Percentiles rank a stretch among this genome's conserved stretches.
phyloP scores from a whole-genome alignment of 2,888 invertebrate genomes.

The Drosophila nigritarsus region DNA sequence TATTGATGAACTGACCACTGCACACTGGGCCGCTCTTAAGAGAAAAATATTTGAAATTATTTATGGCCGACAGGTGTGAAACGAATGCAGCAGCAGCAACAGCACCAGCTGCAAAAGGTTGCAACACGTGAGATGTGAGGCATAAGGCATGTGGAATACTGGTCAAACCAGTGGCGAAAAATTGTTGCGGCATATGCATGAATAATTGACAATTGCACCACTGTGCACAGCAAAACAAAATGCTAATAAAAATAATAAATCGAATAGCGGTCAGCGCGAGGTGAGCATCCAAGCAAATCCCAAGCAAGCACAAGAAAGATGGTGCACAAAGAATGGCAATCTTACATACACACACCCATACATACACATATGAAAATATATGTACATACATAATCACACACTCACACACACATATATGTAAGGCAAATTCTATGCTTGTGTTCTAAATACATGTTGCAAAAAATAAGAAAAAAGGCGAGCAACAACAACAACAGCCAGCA shows the following conservation, averaged over 20 bases:
- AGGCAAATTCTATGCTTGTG: constrained; percentile 53
- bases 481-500: constrained; percentile 33
- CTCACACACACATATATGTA: neutral
- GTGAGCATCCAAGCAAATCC: constrained; percentile 73
- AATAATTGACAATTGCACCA: constrained; percentile 37
- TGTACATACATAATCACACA: constrained; percentile 5
- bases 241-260: constrained; percentile 77
- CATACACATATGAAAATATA: constrained; percentile 8
- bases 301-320: constrained; percentile 50
- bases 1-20: constrained; percentile 61
- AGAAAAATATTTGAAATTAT: constrained; percentile 52
- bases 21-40: constrained; percentile 55
- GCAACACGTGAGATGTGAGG: constrained; percentile 60
- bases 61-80: constrained; percentile 76
- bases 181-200: neutral
- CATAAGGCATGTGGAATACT: constrained; percentile 58
- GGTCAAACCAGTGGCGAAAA: constrained; percentile 23
- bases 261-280: constrained; percentile 68
- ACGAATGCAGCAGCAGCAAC: constrained; percentile 62
- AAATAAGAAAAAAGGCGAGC: constrained; percentile 63
- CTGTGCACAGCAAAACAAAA: constrained; percentile 63
- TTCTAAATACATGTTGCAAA: constrained; percentile 70
- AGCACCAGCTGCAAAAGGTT: constrained; percentile 25
- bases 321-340: constrained; percentile 60
- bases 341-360: constrained; percentile 22